Conservation (phyloP, 2,113 vertebrate genomes). For the Elanus axillaris region DNA sequence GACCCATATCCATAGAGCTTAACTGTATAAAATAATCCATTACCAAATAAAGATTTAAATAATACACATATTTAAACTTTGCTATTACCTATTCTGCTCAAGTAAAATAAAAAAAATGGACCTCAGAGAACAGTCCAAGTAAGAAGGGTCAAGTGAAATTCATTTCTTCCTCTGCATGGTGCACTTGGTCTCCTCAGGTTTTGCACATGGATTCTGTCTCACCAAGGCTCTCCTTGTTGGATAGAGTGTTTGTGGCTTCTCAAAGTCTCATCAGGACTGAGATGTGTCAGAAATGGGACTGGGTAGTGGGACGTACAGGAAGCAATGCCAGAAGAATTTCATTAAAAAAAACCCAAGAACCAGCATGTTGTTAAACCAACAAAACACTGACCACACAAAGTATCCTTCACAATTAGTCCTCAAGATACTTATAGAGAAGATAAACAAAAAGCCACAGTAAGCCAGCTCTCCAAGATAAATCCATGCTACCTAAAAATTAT, state of each 20-base stretch:
- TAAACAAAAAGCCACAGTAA: neutral
- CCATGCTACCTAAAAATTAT: neutral
- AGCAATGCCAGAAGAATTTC: neutral
- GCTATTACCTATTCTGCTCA: neutral
- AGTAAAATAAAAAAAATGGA: neutral
- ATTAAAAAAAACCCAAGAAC: neutral
- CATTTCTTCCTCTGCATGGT: neutral
- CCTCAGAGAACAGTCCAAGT: neutral
- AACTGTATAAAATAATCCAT: slow-evolving; percentile 25
- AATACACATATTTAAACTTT: neutral
- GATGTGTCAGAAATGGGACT: neutral
- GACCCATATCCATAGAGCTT: neutral
- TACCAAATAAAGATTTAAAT: slow-evolving; percentile 13
- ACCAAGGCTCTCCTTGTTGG: neutral
- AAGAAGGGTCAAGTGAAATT: neutral
- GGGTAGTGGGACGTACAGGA: neutral
- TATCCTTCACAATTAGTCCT: neutral
- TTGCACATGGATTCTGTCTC: neutral
- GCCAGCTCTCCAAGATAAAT: neutral
- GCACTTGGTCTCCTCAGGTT: neutral
- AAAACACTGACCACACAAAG: neutral
- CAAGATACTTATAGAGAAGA: neutral
- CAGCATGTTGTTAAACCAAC: neutral
- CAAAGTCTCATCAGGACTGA: neutral
- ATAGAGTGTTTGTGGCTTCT: neutral